Conservation (phyloP, 2,113 vertebrate species). For the Limnothrissa miodon region DNA sequence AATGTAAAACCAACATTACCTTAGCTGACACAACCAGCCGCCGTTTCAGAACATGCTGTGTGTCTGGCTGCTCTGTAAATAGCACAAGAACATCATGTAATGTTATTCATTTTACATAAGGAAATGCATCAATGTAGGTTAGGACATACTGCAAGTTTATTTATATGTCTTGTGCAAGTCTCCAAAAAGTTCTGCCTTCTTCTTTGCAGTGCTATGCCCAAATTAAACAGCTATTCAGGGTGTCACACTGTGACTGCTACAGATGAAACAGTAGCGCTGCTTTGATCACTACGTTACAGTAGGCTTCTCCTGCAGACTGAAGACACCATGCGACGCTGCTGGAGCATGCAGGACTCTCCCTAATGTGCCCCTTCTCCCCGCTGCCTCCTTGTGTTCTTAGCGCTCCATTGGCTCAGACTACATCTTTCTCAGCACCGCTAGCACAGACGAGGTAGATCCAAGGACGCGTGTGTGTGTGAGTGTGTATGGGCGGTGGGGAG, state of each 20-base stretch:
- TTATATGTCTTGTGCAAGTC: neutral
- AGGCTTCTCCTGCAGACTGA: neutral
- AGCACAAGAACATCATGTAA: neutral
- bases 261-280: neutral
- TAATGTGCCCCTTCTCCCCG: slow-evolving; percentile 62
- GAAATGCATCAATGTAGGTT: neutral
- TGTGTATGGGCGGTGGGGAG: slow-evolving; percentile 17
- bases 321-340: slow-evolving; percentile 46
- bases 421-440: slow-evolving; percentile 58
- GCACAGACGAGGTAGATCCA: slow-evolving; percentile 55
- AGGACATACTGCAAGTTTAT: neutral
- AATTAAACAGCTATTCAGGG: neutral
- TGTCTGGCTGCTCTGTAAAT: neutral
- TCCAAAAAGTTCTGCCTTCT: neutral
- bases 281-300: neutral
- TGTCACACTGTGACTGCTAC: neutral
- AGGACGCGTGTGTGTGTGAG: slow-evolving; percentile 60
- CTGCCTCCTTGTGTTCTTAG: slow-evolving; percentile 62
- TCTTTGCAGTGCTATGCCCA: neutral
- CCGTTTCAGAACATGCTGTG: neutral
- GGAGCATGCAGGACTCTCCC: slow-evolving; percentile 66
- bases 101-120: neutral
- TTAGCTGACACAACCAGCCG: neutral
- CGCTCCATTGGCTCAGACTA: slow-evolving; percentile 67
- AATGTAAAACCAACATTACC: neutral